These are phyloP conservation scores for Varanus komodoensis DNA, from an alignment of 2,113 vertebrate species.

Conservation along the genomic window DNA sequence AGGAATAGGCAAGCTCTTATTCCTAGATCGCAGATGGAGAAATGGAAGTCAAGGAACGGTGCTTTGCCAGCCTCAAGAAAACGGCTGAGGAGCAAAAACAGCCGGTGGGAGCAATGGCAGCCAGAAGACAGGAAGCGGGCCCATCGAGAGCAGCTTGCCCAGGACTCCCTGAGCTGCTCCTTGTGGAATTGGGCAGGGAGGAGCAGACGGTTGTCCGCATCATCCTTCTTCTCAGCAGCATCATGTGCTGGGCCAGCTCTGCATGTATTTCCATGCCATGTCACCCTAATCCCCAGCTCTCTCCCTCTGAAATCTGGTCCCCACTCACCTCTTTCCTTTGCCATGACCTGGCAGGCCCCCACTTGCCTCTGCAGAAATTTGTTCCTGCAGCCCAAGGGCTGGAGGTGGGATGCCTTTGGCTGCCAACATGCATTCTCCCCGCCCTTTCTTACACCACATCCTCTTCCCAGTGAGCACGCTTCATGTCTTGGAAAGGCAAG, in stretches of 20 bases:
- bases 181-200: too few relatives aligned
- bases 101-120: too few relatives aligned
- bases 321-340: not conserved
- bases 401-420: slow-evolving; percentile 43
- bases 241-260: too few relatives aligned
- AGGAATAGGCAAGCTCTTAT: too few relatives aligned
- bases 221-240: not conserved
- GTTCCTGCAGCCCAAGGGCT: slow-evolving; percentile 42
- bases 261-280: not conserved
- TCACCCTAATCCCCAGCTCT: too few relatives aligned
- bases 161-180: too few relatives aligned
- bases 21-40: too few relatives aligned
- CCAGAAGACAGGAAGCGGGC: too few relatives aligned
- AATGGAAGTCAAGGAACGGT: too few relatives aligned
- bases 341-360: slow-evolving; percentile 48
- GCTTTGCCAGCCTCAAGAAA: too few relatives aligned
- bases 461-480: not conserved
- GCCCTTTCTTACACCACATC: not conserved
- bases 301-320: not conserved
- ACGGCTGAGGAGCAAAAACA: too few relatives aligned
- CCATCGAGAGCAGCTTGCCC: too few relatives aligned
- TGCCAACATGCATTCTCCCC: slow-evolving; percentile 63
- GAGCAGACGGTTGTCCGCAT: not conserved
- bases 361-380: not conserved
- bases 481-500: slow-evolving; percentile 39